Evolutionary conservation across 1,140 invertebrate species (phyloP).

Genomic region (Andricus grossulariae): DNA sequence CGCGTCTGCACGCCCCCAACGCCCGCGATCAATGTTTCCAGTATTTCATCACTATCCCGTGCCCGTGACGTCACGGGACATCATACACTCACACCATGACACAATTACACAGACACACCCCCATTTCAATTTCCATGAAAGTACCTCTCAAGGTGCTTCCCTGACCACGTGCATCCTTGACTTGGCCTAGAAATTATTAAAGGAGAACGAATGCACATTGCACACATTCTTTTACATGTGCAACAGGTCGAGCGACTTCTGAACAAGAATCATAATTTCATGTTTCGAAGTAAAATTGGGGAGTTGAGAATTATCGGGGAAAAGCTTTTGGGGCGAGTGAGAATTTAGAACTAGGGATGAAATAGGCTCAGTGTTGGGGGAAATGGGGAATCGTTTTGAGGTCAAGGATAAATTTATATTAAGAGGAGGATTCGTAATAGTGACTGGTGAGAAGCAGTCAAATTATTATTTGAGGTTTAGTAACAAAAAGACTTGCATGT

Average conservation of each 20-base stretch:
- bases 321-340: too few relatives aligned
- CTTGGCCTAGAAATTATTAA: conserved; percentile 27
- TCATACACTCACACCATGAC: neutral
- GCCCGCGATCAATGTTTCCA: conserved; percentile 40
- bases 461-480: too few relatives aligned
- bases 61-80: conserved; percentile 43
- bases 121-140: too few relatives aligned
- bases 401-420: too few relatives aligned
- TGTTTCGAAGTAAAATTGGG: neutral
- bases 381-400: too few relatives aligned
- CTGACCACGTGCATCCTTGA: neutral
- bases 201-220: conserved; percentile 1
- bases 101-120: too few relatives aligned
- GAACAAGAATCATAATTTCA: neutral
- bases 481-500: too few relatives aligned
- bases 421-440: too few relatives aligned
- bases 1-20: conserved; percentile 20
- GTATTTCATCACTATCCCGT: conserved; percentile 1
- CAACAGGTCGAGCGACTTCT: neutral
- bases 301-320: too few relatives aligned
- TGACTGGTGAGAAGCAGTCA: too few relatives aligned
- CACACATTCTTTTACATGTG: neutral
- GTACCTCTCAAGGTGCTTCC: neutral
- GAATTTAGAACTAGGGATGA: too few relatives aligned
- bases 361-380: too few relatives aligned